phyloP scores from a whole-genome alignment of 2,797 vertebrate genomes.

The Pachyuromys duprasi region DNA sequence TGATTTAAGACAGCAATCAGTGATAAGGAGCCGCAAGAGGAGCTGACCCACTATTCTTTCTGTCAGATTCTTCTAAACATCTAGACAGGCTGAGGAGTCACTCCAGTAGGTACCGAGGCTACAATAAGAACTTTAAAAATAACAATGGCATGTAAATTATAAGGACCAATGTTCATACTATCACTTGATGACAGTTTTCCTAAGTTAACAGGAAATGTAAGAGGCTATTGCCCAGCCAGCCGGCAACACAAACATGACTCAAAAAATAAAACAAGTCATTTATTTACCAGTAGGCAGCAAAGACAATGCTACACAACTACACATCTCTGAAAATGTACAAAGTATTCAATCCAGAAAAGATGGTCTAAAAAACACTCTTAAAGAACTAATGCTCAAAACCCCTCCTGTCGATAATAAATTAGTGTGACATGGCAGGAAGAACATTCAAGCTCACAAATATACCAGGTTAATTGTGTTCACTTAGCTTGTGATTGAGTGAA shows the following conservation, averaged over 20 bases:
- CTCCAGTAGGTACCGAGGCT: constrained; percentile 75
- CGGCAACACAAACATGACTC: constrained; percentile 80
- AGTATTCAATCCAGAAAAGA: constrained; percentile 65
- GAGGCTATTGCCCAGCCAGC: constrained; percentile 85
- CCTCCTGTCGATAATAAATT: neutral
- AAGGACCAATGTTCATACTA: constrained; percentile 71
- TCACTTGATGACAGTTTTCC: constrained; percentile 74
- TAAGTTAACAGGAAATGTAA: constrained; percentile 76
- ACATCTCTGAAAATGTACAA: constrained; percentile 83
- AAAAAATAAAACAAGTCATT: constrained; percentile 61
- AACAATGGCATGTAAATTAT: constrained; percentile 68
- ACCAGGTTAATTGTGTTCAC: neutral
- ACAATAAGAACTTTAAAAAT: constrained; percentile 37
- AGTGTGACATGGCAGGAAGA: constrained; percentile 8
- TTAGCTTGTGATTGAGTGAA: constrained; percentile 32
- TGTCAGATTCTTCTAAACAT: constrained; percentile 60
- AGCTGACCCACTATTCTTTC: constrained; percentile 37
- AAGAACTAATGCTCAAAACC: constrained; percentile 78
- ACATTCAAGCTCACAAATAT: neutral
- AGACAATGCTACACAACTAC: constrained; percentile 65
- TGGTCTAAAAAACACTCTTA: constrained; percentile 81
- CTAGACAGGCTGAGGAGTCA: constrained; percentile 67
- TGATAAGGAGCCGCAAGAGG: neutral
- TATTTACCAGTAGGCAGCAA: constrained; percentile 65
- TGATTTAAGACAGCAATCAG: neutral